Evolutionary conservation across 2,888 invertebrate species (phyloP), one percentile per base, ranked within the genome.

Genomic region (Orthonychiurus folsomi): DNA sequence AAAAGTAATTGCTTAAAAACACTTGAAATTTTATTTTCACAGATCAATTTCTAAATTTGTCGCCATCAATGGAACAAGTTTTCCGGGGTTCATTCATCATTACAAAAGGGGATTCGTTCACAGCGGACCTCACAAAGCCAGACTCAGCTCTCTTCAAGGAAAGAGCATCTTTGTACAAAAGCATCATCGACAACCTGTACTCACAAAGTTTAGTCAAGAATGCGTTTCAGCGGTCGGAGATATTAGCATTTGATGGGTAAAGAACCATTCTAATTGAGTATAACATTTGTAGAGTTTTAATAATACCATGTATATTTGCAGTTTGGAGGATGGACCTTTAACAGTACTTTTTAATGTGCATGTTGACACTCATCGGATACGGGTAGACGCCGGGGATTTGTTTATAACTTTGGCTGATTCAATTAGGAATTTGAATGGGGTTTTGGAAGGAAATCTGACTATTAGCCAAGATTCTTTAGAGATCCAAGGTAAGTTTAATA

Each of bases 201-300:
- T 82, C 84, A 63, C 82, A 86, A 72, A 90, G 90, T 61, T 82
- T 85, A 72, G 80, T 89, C 48, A 82, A 85, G 69, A 83, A 87
- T 70, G 86, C 88, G 63, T 92, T 88, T 76, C 81, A 87, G 65
- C 84, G 85, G 24, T 85, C 87, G 27, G 91, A 92, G 75, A 85
- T 91, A 62, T 80, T 92, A 59, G 91, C 91, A 24, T 81, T 92
- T 59, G 91, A 92, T 77, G 89, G 87, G 90, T 90, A 79, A 81
- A 81, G 74, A n/a, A 20, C 25, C 2, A 26, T 24, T 56, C 5
- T 56, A 23, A 27, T 52, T 24, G 59, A 56, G 56, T 55, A 27
- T 21, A 56, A 2, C 23, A 23, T n/a, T 20, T 53, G 12, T 12
- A 20, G 18, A 5, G 55, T 3, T 3, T 3, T 23, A 24, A 55